A percentile compares a stretch with the other conserved stretches of the same genome.
Conservation (phyloP, 2,888 invertebrate genomes). For the Agrilus biguttatus region DNA sequence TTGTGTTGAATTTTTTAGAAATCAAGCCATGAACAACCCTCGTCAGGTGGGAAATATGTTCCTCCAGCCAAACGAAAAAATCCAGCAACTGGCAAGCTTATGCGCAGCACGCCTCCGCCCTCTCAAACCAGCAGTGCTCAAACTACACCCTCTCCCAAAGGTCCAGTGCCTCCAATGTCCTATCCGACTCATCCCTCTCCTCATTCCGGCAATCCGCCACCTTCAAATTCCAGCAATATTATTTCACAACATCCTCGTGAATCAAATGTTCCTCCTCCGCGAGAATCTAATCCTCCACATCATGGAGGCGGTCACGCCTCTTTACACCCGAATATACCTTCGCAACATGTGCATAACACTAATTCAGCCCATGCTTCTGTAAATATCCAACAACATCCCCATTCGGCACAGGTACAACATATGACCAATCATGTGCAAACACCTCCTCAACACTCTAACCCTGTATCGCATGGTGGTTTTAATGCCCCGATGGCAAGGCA, state of each 20-base stretch:
- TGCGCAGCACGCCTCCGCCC: constrained; percentile 43
- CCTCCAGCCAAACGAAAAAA: constrained; percentile 69
- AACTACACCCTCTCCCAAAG: constrained; percentile 24
- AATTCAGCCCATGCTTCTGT: too few relatives aligned
- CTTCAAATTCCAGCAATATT: constrained; percentile 9
- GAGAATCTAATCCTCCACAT: constrained; percentile 1
- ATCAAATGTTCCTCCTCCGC: not conserved
- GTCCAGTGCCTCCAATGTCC: constrained; percentile 16
- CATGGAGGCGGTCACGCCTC: too few relatives aligned
- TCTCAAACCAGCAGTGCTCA: constrained; percentile 24
- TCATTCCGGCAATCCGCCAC: constrained; percentile 11
- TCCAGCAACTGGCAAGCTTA: constrained; percentile 46
- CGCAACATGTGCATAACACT: too few relatives aligned
- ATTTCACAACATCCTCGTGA: too few relatives aligned
- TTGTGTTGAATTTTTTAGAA: constrained; percentile 3
- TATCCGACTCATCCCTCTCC: constrained; percentile 15
- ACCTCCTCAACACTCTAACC: constrained; percentile 1
- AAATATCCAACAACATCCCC: not conserved
- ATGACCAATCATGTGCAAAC: constrained; percentile 7
- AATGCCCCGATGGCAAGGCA: constrained; percentile 7
- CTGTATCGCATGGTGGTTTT: not conserved
- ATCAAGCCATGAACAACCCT: constrained; percentile 5
- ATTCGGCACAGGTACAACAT: constrained; percentile 2
- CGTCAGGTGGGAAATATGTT: constrained; percentile 49
- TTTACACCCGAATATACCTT: too few relatives aligned